Base-by-base conservation (phyloP, 2,113 vertebrate species). In the Glareola pratincola region DNA sequence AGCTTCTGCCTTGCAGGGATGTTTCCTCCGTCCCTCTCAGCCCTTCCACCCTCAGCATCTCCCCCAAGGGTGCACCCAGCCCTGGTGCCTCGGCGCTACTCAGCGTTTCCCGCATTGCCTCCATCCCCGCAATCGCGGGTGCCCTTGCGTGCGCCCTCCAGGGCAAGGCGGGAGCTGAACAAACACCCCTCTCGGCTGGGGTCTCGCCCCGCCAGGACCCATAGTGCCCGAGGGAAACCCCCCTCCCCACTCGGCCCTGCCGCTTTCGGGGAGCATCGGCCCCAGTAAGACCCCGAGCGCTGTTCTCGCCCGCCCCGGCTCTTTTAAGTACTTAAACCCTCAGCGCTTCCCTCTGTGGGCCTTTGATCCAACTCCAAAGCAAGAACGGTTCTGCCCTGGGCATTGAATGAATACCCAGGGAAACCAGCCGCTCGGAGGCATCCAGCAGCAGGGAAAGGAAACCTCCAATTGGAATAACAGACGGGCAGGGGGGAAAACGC, bases 311-410 rank as follows among this genome's bases (percentile, higher is more conserved):
- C 0, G 0, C 78, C 32, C n/a, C 32, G 45, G 26, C 30, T 83
- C 93, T 90, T 92, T 83, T 39, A 89, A 84, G 45, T 74, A 39
- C 13, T 95, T 84, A 87, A 92, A 87, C 64, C 59, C 64, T 72
- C 64, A 47, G 51, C 50, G 64, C 41, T 89, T 92, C 73, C 48
- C 60, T 95, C 45, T 1, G 0, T 37, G 72, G 48, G 51, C 80
- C 83, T 96, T 95, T 94, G 80, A 86, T 96, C 62, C 68, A 75
- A 21, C 62, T 96, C 91, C 83, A 89, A 94, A 92, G 83, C 39
- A 39, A 64, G 83, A 57, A 81, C 18, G 36, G 57, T 81, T 95
- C 83, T 94, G 86, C 90, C 76, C 29, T 59, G 62, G 66, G 91
- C 92, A 64, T 64, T 64, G 21, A 68, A 62, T 64, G 21, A 68